A percentile compares a stretch with the other conserved stretches of the same genome.
Evolutionary conservation across 2,113 vertebrate genomes (phyloP).

Genomic region (Progne subis): DNA sequence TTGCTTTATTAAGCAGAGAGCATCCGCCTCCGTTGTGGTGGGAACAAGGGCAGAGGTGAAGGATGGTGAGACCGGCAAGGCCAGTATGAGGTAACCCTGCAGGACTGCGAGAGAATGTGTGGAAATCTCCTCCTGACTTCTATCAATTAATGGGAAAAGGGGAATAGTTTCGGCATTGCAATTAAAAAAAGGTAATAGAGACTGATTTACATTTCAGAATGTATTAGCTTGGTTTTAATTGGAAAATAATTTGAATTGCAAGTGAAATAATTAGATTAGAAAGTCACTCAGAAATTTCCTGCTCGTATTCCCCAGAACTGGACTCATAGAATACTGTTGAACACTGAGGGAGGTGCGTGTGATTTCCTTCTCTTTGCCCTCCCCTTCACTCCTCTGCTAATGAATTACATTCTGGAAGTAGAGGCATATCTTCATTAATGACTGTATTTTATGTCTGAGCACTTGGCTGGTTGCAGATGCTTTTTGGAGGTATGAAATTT

Average conservation of each 20-base stretch:
- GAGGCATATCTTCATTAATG: conserved; percentile 16
- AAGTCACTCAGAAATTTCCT: conserved; percentile 63
- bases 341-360: not conserved
- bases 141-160: conserved; percentile 54
- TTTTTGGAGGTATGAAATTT: not conserved
- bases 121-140: conserved; percentile 27
- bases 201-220: conserved; percentile 74
- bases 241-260: conserved; percentile 74
- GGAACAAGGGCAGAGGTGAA: not conserved
- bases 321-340: conserved; percentile 28
- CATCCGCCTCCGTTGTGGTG: accelerated
- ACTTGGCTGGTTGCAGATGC: not conserved
- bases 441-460: not conserved
- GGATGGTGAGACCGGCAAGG: not conserved
- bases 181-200: conserved; percentile 66
- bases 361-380: not conserved
- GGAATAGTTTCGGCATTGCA: conserved; percentile 44
- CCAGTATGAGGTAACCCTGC: not conserved
- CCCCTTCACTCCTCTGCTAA: not conserved
- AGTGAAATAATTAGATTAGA: conserved; percentile 74
- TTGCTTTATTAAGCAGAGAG: not conserved
- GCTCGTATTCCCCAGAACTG: conserved; percentile 27
- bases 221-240: conserved; percentile 71
- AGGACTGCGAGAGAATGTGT: not conserved
- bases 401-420: not conserved